Evolutionary conservation across 1,140 invertebrate species (phyloP).

Genomic region (Drosophila erecta): DNA sequence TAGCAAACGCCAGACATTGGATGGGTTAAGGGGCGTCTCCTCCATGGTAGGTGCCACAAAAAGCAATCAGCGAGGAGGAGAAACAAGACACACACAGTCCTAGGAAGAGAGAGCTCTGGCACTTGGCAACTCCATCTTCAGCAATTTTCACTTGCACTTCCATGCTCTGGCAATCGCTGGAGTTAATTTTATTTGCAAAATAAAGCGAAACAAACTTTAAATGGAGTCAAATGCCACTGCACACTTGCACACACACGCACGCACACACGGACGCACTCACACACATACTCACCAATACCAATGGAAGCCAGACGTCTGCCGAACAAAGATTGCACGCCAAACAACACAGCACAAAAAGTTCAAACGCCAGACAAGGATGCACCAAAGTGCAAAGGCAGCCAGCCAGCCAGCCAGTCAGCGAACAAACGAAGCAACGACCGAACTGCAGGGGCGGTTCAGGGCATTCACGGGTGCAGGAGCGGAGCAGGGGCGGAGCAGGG

Average conservation of each 20-base stretch:
- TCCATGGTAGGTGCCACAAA: constrained; percentile 26
- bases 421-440: constrained; percentile 52
- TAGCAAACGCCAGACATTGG: constrained; percentile 53
- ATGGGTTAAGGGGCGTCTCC: constrained; percentile 2
- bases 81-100: not conserved
- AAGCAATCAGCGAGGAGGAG: constrained; percentile 20
- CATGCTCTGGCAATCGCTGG: constrained; percentile 43
- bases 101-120: constrained; percentile 11
- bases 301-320: constrained; percentile 71
- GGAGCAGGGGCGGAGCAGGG: not conserved
- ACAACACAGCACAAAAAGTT: constrained; percentile 75
- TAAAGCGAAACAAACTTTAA: constrained; percentile 83
- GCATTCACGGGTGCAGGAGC: constrained; percentile 1
- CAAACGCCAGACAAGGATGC: constrained; percentile 83
- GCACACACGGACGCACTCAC: constrained; percentile 17
- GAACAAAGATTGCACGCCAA: constrained; percentile 77
- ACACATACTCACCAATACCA: constrained; percentile 12
- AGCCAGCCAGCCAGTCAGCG: constrained; percentile 67
- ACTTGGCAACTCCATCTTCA: constrained; percentile 65
- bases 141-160: constrained; percentile 70
- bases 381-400: constrained; percentile 82
- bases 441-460: constrained; percentile 7
- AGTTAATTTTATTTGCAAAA: constrained; percentile 84
- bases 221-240: constrained; percentile 81
- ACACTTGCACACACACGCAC: constrained; percentile 26